A percentile compares a stretch with the other conserved stretches of the same genome.
Evolutionary conservation across 1,140 invertebrate species (phyloP).

Genomic region (Sesamia nonagrioides): DNA sequence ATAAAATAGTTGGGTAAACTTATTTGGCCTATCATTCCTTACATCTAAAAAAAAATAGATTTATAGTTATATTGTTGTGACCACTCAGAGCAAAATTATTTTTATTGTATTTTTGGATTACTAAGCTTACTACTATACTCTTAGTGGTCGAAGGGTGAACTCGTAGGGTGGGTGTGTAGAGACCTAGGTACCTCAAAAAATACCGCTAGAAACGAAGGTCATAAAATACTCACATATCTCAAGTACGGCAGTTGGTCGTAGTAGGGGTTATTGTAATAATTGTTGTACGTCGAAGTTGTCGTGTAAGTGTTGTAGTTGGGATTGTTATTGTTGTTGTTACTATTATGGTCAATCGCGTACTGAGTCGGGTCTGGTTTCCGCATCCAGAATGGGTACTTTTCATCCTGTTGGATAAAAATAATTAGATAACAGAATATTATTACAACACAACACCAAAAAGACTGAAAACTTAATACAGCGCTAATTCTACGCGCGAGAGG

Average conservation of each 20-base stretch:
- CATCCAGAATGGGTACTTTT: conserved; percentile 93
- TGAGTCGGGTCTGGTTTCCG: conserved; percentile 86
- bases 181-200: not conserved
- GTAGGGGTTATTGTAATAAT: conserved; percentile 70
- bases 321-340: conserved; percentile 59
- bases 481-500: too few species aligned
- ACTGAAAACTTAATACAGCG: too few species aligned
- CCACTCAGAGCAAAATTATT: too few species aligned
- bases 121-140: too few species aligned
- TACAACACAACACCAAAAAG: too few species aligned
- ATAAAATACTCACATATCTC: conserved; percentile 89
- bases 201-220: not conserved
- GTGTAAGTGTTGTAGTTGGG: conserved; percentile 70
- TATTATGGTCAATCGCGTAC: conserved; percentile 65
- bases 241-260: conserved; percentile 89
- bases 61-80: too few species aligned
- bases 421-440: not conserved
- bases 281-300: conserved; percentile 61
- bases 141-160: too few species aligned
- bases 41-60: too few species aligned
- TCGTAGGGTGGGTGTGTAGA: too few species aligned
- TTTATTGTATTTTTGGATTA: too few species aligned
- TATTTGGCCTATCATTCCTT: too few species aligned
- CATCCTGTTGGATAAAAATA: conserved; percentile 87
- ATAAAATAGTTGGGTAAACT: too few species aligned